These are phyloP conservation scores for Rynchops niger DNA, from an alignment of 2,113 vertebrate genomes.

Conservation along the genomic window DNA sequence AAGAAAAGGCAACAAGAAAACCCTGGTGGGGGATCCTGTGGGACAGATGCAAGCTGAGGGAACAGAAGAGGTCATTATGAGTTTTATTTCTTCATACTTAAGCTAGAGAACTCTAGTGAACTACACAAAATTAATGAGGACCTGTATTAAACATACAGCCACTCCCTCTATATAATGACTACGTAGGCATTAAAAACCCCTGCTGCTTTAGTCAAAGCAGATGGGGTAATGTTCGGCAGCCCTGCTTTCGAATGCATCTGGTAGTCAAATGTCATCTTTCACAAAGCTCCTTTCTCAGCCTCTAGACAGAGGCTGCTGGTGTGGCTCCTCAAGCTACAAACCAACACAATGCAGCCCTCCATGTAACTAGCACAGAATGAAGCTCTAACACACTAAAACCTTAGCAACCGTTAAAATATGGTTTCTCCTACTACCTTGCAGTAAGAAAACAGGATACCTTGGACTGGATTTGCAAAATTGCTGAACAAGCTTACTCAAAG, in stretches of 20 bases:
- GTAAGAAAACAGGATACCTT: background rate
- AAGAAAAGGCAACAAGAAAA: background rate
- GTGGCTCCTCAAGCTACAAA: background rate
- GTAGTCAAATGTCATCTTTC: constrained; percentile 4
- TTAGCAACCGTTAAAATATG: background rate
- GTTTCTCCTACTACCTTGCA: background rate
- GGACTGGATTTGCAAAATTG: background rate
- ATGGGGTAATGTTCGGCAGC: background rate
- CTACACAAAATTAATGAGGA: constrained; percentile 17
- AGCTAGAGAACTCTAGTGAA: background rate
- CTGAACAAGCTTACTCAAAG: background rate
- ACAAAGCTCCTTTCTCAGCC: constrained; percentile 11
- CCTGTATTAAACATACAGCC: background rate
- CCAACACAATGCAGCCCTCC: background rate
- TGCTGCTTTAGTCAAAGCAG: constrained; percentile 27
- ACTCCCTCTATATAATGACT: background rate
- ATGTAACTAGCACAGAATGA: rapidly evolving
- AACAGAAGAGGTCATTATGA: background rate
- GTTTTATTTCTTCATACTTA: background rate
- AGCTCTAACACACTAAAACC: background rate
- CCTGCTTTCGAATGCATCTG: constrained; percentile 1
- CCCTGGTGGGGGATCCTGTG: background rate
- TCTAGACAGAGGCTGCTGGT: background rate
- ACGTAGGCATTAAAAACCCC: background rate
- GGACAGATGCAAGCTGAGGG: background rate